Base-by-base conservation (phyloP, 2,113 vertebrate species). In the Andinoacara biseriatus region DNA sequence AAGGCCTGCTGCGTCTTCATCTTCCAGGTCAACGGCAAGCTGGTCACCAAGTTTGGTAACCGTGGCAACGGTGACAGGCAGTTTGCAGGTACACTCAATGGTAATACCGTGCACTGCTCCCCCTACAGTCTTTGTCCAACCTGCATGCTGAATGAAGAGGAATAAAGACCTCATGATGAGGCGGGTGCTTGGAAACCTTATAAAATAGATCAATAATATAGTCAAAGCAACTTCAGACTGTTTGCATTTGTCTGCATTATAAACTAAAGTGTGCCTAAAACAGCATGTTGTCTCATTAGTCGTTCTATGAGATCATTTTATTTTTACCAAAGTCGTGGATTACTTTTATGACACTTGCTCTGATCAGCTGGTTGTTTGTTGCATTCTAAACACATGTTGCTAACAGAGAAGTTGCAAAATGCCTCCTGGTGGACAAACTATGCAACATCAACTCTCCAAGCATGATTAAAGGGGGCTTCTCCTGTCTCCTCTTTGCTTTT, bases 1-100 rank as follows among this genome's bases (percentile, higher is more conserved):
- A 99, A 99, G 94, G 96, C 98, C 7, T 99, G 98, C 94, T 99
- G 97, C 24, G 96, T 99, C 74, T 98, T 99, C 91, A 97, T 99
- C 94, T 99, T 99, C 88, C 98, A 99, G 90, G 95, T 96, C 3
- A 99, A 98, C 0, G 98, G 98, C 79, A 99, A 99, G 92, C 97
- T 99, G 88, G 97, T 99, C 90, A 97, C 97, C 82, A 97, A 97
- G 95, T 99, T 99, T 0, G 98, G 98, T 88, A 98, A 95, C 89
- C 97, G 98, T 82, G 98, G 98, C 89, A 99, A 99, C 7, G 97
- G 98, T 72, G 98, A 99, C 96, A 96, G 94, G 93, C 98, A 99
- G 95, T 99, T 99, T 97, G 98, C 98, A 99, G 98, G 98, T 99
- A 97, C 92, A 94, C 91, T 95, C 49, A 90, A 93, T 85, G 94